Evolutionary conservation across 2,113 vertebrate species (phyloP).

Genomic region (Ictalurus furcatus): DNA sequence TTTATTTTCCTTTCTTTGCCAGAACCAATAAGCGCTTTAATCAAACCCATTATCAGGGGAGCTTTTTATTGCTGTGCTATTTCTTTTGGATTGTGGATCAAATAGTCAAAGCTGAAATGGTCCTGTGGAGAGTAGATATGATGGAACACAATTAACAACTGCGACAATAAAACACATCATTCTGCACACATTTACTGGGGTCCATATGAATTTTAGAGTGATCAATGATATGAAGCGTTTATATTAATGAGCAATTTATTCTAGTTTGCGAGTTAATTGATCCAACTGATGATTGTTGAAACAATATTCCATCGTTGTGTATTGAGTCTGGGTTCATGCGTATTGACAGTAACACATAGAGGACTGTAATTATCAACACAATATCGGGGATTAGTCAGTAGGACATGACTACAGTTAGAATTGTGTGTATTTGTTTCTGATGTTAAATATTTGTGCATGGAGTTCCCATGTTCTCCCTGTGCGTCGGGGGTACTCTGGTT

Average conservation of each 20-base stretch:
- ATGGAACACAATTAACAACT: slow-evolving; percentile 47
- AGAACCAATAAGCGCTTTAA: slow-evolving; percentile 39
- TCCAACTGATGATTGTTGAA: neutral
- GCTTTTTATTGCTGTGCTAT: slow-evolving; percentile 26
- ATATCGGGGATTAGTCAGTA: neutral
- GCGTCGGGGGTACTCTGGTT: too few species aligned
- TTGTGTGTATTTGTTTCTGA: neutral
- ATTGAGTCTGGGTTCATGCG: neutral
- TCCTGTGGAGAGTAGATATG: slow-evolving; percentile 46
- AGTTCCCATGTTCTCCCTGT: too few species aligned
- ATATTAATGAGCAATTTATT: slow-evolving; percentile 29
- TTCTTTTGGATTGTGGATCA: slow-evolving; percentile 21
- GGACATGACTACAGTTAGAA: neutral
- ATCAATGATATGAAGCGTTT: slow-evolving; percentile 27
- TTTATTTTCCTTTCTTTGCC: slow-evolving; percentile 31
- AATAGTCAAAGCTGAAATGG: slow-evolving; percentile 28
- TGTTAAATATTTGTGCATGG: neutral
- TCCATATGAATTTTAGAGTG: slow-evolving; percentile 37
- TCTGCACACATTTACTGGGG: slow-evolving; percentile 35
- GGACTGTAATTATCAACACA: neutral
- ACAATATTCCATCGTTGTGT: neutral
- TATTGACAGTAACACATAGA: neutral
- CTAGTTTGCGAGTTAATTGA: slow-evolving; percentile 35
- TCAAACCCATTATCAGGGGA: slow-evolving; percentile 28
- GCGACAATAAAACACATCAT: slow-evolving; percentile 33